Evolutionary conservation across 1,140 invertebrate genomes (phyloP).

Genomic region (Drosophila ohnishii): DNA sequence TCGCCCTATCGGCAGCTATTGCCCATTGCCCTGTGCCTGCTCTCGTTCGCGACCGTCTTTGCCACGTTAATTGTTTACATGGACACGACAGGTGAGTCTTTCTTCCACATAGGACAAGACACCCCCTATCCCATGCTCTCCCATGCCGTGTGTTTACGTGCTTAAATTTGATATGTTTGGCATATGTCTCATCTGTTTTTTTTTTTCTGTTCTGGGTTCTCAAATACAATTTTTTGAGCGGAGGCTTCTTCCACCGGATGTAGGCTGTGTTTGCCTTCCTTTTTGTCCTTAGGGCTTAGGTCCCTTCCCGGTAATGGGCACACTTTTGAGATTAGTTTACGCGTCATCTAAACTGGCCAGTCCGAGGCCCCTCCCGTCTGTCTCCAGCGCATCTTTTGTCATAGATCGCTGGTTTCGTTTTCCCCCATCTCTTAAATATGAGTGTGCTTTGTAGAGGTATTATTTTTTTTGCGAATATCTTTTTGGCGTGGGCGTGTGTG

Average conservation of each 20-base stretch:
- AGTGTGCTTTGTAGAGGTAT: conserved; percentile 13
- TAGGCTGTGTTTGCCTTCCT: conserved; percentile 74
- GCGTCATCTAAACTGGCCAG: conserved; percentile 52
- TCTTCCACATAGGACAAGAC: conserved; percentile 1
- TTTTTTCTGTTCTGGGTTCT: conserved; percentile 9
- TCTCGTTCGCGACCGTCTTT: conserved; percentile 88
- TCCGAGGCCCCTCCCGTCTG: conserved; percentile 19
- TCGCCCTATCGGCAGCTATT: conserved; percentile 84
- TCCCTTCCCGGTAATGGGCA: conserved; percentile 66
- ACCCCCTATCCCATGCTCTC: conserved; percentile 1
- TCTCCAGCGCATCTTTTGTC: conserved; percentile 62
- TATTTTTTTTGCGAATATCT: conserved; percentile 45
- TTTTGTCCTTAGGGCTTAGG: conserved; percentile 21
- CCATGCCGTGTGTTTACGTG: conserved; percentile 38
- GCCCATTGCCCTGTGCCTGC: conserved; percentile 86
- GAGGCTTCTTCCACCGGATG: conserved; percentile 63
- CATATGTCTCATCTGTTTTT: conserved; percentile 67
- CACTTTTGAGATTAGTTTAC: conserved; percentile 81
- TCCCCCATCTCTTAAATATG: conserved; percentile 4
- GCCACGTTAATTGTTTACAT: conserved; percentile 87
- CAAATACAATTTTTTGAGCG: conserved; percentile 24
- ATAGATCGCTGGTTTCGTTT: conserved; percentile 52
- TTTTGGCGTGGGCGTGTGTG: conserved; percentile 35
- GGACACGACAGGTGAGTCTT: conserved; percentile 86
- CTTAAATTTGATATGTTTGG: conserved; percentile 77